Evolutionary conservation across 35 echinoderm and acorn worm genomes (phyloP).

Genomic region (Apostichopus parvimensis): DNA sequence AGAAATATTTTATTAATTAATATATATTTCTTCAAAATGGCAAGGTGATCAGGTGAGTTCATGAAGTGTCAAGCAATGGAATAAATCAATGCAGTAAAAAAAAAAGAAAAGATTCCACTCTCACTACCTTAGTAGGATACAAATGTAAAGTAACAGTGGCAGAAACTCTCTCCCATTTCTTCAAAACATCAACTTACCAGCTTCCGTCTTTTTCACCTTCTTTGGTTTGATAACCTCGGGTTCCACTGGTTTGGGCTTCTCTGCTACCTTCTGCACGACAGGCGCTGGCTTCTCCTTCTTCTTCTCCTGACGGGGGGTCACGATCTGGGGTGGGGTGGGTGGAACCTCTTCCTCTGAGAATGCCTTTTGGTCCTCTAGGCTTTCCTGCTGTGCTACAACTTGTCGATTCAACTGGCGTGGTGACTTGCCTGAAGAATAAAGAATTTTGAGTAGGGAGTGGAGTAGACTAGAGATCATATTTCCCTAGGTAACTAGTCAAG

Average conservation of each 20-base stretch:
- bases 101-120: neutral
- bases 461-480: too few relatives aligned
- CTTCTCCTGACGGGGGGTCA: conserved; percentile 43
- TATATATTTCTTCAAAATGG: neutral
- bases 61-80: neutral
- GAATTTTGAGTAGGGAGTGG: neutral
- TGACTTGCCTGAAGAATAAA: conserved; percentile 9
- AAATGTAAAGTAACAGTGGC: too few relatives aligned
- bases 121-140: too few relatives aligned
- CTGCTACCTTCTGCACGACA: neutral
- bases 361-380: conserved; percentile 13
- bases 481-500: too few relatives aligned
- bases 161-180: too few relatives aligned
- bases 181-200: conserved; percentile 9
- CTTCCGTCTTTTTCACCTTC: conserved; percentile 16
- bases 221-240: conserved; percentile 25
- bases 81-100: too few relatives aligned
- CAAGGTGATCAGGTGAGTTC: neutral
- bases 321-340: conserved; percentile 43
- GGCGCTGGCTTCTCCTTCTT: conserved; percentile 24
- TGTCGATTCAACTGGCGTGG: neutral
- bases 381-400: conserved; percentile 1
- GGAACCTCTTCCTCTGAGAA: conserved; percentile 52
- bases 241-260: conserved; percentile 49
- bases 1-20: too few relatives aligned